Evolutionary conservation across 2,888 invertebrate genomes (phyloP).

Genomic region (Aphrophora alni): DNA sequence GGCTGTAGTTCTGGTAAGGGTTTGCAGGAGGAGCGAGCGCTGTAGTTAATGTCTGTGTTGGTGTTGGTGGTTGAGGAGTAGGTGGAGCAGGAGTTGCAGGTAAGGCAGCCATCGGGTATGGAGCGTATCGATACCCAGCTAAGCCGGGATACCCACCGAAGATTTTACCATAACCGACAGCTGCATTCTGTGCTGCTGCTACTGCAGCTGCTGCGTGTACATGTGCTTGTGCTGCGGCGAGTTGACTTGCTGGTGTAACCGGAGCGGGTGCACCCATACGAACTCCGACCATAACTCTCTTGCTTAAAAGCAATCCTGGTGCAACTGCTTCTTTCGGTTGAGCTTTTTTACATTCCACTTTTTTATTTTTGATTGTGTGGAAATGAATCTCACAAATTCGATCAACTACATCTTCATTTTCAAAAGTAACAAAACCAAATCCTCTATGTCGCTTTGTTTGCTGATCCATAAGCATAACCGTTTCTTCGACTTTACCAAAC

Average conservation of each 20-base stretch:
- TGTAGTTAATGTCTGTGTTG: constrained; percentile 62
- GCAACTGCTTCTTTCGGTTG: constrained; percentile 90
- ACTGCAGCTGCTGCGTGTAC: constrained; percentile 60
- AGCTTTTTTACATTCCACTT: constrained; percentile 89
- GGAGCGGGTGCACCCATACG: constrained; percentile 64
- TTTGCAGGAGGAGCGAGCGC: constrained; percentile 71
- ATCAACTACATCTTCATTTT: constrained; percentile 89
- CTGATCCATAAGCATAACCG: constrained; percentile 93
- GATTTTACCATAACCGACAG: constrained; percentile 71
- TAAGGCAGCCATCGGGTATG: constrained; percentile 63
- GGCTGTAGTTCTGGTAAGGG: constrained; percentile 77
- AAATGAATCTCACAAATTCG: constrained; percentile 93
- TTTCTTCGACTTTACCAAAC: constrained; percentile 87
- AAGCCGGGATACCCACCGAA: constrained; percentile 68
- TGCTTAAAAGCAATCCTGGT: constrained; percentile 70
- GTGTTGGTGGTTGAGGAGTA: constrained; percentile 62
- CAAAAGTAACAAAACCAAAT: constrained; percentile 91
- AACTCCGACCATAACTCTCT: constrained; percentile 71
- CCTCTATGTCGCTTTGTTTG: constrained; percentile 91
- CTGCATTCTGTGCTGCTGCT: constrained; percentile 66
- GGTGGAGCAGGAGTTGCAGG: constrained; percentile 61
- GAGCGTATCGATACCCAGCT: constrained; percentile 67
- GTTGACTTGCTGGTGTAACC: constrained; percentile 59
- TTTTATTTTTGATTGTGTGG: constrained; percentile 91
- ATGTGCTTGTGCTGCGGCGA: constrained; percentile 60